Percentiles rank a stretch among this genome's conserved stretches.
Evolutionary conservation across 1,140 invertebrate genomes (phyloP).

Genomic region (Rhopalosiphum padi): DNA sequence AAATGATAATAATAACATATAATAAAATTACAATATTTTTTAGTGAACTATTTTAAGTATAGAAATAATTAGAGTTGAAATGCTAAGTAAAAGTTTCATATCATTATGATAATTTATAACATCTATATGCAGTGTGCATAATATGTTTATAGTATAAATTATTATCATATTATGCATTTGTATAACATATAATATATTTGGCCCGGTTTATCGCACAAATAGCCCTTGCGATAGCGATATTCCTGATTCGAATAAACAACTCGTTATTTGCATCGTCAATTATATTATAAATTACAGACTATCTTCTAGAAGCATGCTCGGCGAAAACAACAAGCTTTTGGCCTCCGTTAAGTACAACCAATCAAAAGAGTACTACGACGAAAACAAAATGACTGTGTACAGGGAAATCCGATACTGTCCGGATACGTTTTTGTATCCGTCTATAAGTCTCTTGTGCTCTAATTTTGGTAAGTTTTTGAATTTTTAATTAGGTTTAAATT

Average conservation of each 20-base stretch:
- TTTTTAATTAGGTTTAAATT: not conserved
- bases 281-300: constrained; percentile 23
- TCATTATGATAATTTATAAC: too few relatives aligned
- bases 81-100: not conserved
- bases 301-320: constrained; percentile 18
- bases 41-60: not conserved
- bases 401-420: constrained; percentile 39
- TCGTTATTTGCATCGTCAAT: not conserved
- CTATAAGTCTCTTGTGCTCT: constrained; percentile 37
- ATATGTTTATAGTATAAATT: too few relatives aligned
- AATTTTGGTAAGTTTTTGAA: constrained; percentile 50
- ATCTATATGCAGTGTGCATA: too few relatives aligned
- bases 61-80: not conserved
- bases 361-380: constrained; percentile 42
- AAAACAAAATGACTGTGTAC: constrained; percentile 53
- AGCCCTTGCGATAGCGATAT: not conserved
- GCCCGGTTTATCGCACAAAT: not conserved
- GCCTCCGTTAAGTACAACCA: constrained; percentile 39
- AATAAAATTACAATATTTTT: not conserved
- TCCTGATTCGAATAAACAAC: not conserved
- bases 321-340: constrained; percentile 39
- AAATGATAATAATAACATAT: not conserved
- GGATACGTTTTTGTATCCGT: constrained; percentile 28
- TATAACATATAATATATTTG: too few relatives aligned
- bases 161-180: too few relatives aligned